Evolutionary conservation across 1,140 invertebrate species (phyloP).

Genomic region (Dendrolimus punctatus): DNA sequence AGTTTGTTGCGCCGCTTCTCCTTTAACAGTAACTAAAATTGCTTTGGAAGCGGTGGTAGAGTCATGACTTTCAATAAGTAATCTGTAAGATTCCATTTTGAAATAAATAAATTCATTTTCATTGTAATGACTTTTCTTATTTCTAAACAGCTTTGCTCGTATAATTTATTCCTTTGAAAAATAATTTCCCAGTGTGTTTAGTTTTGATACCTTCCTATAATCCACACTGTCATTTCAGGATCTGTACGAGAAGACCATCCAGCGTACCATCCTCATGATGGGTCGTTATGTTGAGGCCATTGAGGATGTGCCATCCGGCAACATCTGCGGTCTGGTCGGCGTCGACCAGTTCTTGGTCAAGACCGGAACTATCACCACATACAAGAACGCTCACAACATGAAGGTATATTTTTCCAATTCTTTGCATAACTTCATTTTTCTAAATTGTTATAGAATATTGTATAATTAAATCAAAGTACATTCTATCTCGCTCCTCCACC

Average conservation of each 20-base stretch:
- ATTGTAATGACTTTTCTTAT: conserved; percentile 1
- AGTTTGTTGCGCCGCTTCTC: too few species aligned
- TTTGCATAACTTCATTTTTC: too few species aligned
- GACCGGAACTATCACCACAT: conserved; percentile 99
- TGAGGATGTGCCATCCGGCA: conserved; percentile 99
- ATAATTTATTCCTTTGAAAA: too few species aligned
- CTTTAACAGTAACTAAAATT: too few species aligned
- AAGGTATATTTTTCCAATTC: conserved; percentile 61
- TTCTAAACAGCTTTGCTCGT: not conserved
- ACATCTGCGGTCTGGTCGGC: conserved; percentile 99
- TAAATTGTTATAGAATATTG: too few species aligned
- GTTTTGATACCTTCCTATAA: too few species aligned
- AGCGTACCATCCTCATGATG: conserved; percentile 99
- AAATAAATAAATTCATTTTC: not conserved
- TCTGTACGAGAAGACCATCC: conserved; percentile 98
- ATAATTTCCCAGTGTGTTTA: too few species aligned
- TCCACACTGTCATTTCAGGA: conserved; percentile 72
- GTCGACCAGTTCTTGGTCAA: conserved; percentile 99
- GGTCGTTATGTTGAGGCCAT: conserved; percentile 99
- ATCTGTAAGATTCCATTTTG: too few species aligned
- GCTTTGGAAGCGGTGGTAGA: too few species aligned
- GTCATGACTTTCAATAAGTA: too few species aligned
- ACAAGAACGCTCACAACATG: conserved; percentile 99
- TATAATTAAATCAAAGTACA: too few species aligned
- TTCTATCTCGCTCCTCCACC: too few species aligned